Evolutionary conservation across 1,140 invertebrate genomes (phyloP), one percentile per base, ranked within the genome.

Genomic region (Drosophila mojavensis): DNA sequence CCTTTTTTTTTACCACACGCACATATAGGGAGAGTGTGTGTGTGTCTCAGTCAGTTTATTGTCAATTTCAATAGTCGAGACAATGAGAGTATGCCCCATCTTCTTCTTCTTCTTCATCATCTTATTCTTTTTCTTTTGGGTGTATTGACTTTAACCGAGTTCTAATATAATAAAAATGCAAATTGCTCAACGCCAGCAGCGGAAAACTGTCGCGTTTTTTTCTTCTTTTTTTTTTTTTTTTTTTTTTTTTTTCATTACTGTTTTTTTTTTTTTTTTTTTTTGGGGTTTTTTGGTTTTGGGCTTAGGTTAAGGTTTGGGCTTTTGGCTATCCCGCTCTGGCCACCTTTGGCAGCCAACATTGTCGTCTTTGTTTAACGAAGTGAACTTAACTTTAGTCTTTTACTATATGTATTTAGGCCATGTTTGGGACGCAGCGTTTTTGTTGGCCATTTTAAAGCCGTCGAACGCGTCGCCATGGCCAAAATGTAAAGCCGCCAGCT

Each of bases 141-240:
- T 78, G 75, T 84, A 84, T 84, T 84, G 78, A 84, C 81, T 84
- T 84, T 78, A 84, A 80, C 78, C 81, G 60, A 82, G 60, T 75
- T 81, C 79, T 78, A 71, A 83, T 84, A 84, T 80, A 84, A 84
- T 84, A 80, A 84, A 84, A 84, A 84, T 84, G 78, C 75, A 84
- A 84, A 84, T 84, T 84, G 64, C 74, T 58, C 72, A 60, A 50
- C 39, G 56, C 55, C 70, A 60, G 30, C 48, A 67, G 55, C 70
- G 55, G 39, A 48, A 47, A 66, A 60, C 20, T 72, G 69, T 67
- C 55, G 55, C 63, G 41, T 43, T 71, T 50, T 61, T 48, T 4
- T 24, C 7, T 5, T 33, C 33, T 33, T 9, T 1, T 33, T 47
- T 50, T 11, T 61, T 17, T 60, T 10, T 13, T n/a, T n/a, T 33